Percentiles rank a stretch among this genome's conserved stretches.
These are phyloP conservation scores for Uloborus plumipes DNA, from an alignment of 2,888 invertebrate species.

Conservation along the genomic window DNA sequence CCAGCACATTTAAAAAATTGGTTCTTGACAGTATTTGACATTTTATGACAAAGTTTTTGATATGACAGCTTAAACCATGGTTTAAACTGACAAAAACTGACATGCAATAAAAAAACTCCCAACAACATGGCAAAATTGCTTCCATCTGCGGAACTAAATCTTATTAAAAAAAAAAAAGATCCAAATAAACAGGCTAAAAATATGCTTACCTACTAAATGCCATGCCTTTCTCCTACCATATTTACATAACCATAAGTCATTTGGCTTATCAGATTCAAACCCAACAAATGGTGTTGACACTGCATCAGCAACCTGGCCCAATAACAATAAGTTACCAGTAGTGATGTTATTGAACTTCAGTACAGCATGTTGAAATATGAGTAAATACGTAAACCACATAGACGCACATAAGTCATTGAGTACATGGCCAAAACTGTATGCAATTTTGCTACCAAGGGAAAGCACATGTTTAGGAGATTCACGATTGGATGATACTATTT, in stretches of 20 bases:
- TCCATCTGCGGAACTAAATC: no score
- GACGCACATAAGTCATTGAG: constrained; percentile 93
- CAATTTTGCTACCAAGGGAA: constrained; percentile 70
- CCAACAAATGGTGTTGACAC: constrained; percentile 90
- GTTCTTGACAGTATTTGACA: no score
- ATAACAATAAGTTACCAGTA: constrained; percentile 67
- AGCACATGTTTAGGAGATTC: constrained; percentile 40
- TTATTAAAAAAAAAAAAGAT: no score
- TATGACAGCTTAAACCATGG: no score
- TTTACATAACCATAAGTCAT: constrained; percentile 70
- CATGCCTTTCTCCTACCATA: constrained; percentile 74
- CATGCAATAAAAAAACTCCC: no score
- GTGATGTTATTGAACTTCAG: constrained; percentile 48
- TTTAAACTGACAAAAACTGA: no score
- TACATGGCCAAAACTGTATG: constrained; percentile 87
- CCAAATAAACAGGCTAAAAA: constrained; percentile 7
- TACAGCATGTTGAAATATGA: constrained; percentile 65
- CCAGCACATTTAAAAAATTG: no score
- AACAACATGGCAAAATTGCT: no score
- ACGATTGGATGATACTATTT: neutral
- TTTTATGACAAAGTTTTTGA: no score
- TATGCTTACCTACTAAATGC: constrained; percentile 72
- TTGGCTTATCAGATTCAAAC: constrained; percentile 82
- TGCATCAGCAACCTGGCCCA: constrained; percentile 83
- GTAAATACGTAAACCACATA: constrained; percentile 90